phyloP scores from a whole-genome alignment of 1,140 invertebrate genomes.

The Drosophila funebris region DNA sequence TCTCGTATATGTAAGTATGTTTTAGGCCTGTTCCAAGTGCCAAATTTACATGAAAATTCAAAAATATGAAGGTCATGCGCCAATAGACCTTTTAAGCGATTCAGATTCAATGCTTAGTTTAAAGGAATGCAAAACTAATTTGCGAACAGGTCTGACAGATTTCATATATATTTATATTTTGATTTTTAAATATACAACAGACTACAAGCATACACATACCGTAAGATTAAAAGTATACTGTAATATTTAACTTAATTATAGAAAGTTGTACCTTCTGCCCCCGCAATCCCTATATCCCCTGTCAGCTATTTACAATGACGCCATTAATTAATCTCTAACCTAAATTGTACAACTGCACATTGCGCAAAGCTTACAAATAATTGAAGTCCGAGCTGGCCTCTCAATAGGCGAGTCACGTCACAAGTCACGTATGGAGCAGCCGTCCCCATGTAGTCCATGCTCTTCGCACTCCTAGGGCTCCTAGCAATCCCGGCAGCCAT shows the following conservation, averaged over 20 bases:
- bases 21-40: not conserved
- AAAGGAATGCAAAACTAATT: too few relatives aligned
- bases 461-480: conserved; percentile 36
- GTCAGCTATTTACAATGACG: conserved; percentile 68
- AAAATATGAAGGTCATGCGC: too few relatives aligned
- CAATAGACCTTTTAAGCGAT: too few relatives aligned
- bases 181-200: conserved; percentile 46
- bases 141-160: not conserved
- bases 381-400: conserved; percentile 58
- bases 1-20: not conserved
- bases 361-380: conserved; percentile 77
- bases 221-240: conserved; percentile 9
- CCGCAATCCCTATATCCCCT: not conserved
- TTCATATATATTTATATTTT: conserved; percentile 22
- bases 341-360: conserved; percentile 78
- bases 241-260: conserved; percentile 74
- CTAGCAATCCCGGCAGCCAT: conserved; percentile 32
- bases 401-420: conserved; percentile 76
- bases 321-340: conserved; percentile 80
- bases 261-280: conserved; percentile 37
- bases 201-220: conserved; percentile 1
- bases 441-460: conserved; percentile 28
- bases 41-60: too few relatives aligned
- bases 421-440: conserved; percentile 59
- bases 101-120: too few relatives aligned